Evolutionary conservation across 2,797 vertebrate genomes (phyloP).

Genomic region (Oceanodroma leucorhoa): DNA sequence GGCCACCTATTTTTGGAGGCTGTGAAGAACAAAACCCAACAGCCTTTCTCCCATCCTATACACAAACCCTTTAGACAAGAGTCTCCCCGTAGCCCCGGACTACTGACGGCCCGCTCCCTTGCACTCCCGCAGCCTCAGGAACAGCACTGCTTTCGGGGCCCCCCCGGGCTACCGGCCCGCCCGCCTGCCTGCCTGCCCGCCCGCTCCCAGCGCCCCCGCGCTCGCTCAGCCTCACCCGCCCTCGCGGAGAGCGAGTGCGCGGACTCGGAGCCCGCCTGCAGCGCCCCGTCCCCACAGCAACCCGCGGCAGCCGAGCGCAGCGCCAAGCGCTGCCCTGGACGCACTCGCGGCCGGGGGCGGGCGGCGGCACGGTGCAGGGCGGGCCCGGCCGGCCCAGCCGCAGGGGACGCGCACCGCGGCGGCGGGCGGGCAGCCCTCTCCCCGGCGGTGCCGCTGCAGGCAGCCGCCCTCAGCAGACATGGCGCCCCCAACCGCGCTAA

Average conservation of each 20-base stretch:
- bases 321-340: rapidly evolving
- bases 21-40: background rate
- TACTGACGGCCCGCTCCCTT: rapidly evolving
- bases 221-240: background rate
- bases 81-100: rapidly evolving
- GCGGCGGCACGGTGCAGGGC: background rate
- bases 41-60: background rate
- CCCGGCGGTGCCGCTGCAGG: no score
- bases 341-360: background rate
- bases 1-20: background rate
- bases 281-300: background rate
- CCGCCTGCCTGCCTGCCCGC: background rate
- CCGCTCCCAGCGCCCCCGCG: background rate
- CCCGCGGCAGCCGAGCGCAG: background rate
- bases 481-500: rapidly evolving
- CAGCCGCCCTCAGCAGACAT: background rate
- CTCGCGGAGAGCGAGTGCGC: background rate
- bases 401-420: background rate
- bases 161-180: no score
- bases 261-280: background rate
- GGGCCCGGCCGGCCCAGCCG: background rate
- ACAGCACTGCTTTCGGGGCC: rapidly evolving
- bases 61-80: rapidly evolving
- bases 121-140: background rate
- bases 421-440: background rate